Percentiles rank a stretch among this genome's conserved stretches.
phyloP scores from a whole-genome alignment of 2,797 vertebrate genomes.

The Notolabrus celidotus region DNA sequence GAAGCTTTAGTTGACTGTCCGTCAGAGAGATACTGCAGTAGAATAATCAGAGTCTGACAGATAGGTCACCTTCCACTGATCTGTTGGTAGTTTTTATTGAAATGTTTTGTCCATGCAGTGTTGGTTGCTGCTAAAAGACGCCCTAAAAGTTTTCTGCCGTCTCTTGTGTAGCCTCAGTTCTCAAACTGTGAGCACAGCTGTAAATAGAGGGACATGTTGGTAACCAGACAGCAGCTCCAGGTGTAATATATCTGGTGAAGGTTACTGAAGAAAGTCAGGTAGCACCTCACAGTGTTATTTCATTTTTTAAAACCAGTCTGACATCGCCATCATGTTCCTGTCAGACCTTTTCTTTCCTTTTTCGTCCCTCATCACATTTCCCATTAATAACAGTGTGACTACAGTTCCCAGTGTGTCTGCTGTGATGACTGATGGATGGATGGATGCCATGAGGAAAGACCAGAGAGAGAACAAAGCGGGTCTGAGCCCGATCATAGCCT shows the following conservation, averaged over 20 bases:
- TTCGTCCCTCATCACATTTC: conserved; percentile 46
- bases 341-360: conserved; percentile 11
- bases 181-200: too few relatives aligned
- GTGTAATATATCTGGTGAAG: neutral
- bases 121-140: too few relatives aligned
- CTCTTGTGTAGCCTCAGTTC: neutral
- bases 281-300: conserved; percentile 1
- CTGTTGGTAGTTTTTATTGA: too few relatives aligned
- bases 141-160: too few relatives aligned
- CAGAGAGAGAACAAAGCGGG: conserved; percentile 14
- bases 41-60: too few relatives aligned
- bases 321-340: conserved; percentile 30
- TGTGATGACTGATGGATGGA: conserved; percentile 67
- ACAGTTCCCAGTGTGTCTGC: conserved; percentile 39
- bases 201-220: neutral
- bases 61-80: too few relatives aligned
- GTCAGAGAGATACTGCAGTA: too few relatives aligned
- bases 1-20: too few relatives aligned
- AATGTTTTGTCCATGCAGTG: too few relatives aligned
- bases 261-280: conserved; percentile 1
- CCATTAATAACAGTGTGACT: conserved; percentile 46
- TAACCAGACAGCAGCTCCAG: neutral
- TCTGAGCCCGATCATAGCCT: conserved; percentile 55
- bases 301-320: conserved; percentile 23
- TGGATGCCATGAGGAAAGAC: conserved; percentile 28